These are phyloP conservation scores for Diplodus sargus DNA, from an alignment of 2,797 vertebrate genomes.

Conservation along the genomic window DNA sequence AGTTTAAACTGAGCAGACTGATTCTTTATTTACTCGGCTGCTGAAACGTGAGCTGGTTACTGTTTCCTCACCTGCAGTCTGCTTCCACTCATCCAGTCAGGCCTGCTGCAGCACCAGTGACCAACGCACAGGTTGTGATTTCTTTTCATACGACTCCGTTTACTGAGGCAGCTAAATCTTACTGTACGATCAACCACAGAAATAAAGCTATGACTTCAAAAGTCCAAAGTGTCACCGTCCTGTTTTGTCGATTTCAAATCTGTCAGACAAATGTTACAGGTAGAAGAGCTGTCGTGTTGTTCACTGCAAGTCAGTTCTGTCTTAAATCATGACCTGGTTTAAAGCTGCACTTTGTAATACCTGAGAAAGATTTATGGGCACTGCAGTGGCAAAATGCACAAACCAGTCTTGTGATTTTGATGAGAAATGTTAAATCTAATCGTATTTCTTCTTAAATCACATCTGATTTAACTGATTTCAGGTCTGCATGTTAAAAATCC, in stretches of 20 bases:
- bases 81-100: neutral
- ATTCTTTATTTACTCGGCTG: neutral
- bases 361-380: too few species aligned
- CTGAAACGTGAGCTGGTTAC: slow-evolving; percentile 59
- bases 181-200: slow-evolving; percentile 61
- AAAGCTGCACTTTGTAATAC: too few species aligned
- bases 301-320: too few species aligned
- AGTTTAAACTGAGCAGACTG: slow-evolving; percentile 14
- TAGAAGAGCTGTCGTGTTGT: too few species aligned
- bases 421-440: too few species aligned
- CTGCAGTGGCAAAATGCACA: too few species aligned
- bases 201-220: slow-evolving; percentile 79
- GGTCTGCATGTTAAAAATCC: too few species aligned
- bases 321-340: too few species aligned
- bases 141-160: slow-evolving; percentile 46
- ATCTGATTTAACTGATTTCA: too few species aligned
- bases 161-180: slow-evolving; percentile 78
- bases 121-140: slow-evolving; percentile 29
- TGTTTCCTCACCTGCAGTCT: slow-evolving; percentile 25
- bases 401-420: too few species aligned
- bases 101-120: slow-evolving; percentile 34
- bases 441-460: too few species aligned
- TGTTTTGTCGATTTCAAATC: neutral
- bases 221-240: slow-evolving; percentile 1
- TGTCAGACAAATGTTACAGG: too few species aligned